phyloP scores from a whole-genome alignment of 2,113 vertebrate species.

The Corythornis cristatus region DNA sequence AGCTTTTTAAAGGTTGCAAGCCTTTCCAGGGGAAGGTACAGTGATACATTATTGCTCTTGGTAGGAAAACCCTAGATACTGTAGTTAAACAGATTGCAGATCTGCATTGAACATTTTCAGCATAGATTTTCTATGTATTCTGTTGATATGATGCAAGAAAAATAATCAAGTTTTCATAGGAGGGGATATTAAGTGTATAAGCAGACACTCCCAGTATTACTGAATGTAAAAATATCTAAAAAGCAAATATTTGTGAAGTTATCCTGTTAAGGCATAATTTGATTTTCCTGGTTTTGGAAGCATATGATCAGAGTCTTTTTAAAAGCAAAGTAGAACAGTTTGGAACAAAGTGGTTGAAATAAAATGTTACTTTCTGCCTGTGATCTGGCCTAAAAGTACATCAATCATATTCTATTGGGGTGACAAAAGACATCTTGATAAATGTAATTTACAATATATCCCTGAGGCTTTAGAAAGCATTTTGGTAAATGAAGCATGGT shows the following conservation, averaged over 20 bases:
- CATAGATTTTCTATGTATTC: slow-evolving; percentile 63
- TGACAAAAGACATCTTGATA: slow-evolving; percentile 43
- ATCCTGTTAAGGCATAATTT: slow-evolving; percentile 1
- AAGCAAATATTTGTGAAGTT: slow-evolving; percentile 50
- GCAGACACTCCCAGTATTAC: slow-evolving; percentile 32
- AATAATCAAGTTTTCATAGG: slow-evolving; percentile 65
- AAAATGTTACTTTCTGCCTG: slow-evolving; percentile 50
- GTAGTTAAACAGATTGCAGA: slow-evolving; percentile 78
- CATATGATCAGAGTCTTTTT: not conserved
- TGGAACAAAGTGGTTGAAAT: slow-evolving; percentile 34
- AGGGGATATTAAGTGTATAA: slow-evolving; percentile 13
- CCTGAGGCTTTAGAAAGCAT: slow-evolving; percentile 21
- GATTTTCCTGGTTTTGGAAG: slow-evolving; percentile 6
- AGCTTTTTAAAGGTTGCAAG: slow-evolving; percentile 40
- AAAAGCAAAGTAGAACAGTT: slow-evolving; percentile 27
- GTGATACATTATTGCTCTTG: slow-evolving; percentile 55
- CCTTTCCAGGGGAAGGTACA: slow-evolving; percentile 31
- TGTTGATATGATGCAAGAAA: slow-evolving; percentile 49
- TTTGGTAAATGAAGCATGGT: not conserved
- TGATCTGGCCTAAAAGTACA: slow-evolving; percentile 69
- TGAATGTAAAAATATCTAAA: slow-evolving; percentile 30
- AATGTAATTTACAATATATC: slow-evolving; percentile 17
- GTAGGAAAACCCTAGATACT: slow-evolving; percentile 66
- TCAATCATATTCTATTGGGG: slow-evolving; percentile 28
- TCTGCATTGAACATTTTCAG: slow-evolving; percentile 77